These are phyloP conservation scores for Temnothorax nylanderi DNA, from an alignment of 1,140 invertebrate genomes.

Conservation along the genomic window DNA sequence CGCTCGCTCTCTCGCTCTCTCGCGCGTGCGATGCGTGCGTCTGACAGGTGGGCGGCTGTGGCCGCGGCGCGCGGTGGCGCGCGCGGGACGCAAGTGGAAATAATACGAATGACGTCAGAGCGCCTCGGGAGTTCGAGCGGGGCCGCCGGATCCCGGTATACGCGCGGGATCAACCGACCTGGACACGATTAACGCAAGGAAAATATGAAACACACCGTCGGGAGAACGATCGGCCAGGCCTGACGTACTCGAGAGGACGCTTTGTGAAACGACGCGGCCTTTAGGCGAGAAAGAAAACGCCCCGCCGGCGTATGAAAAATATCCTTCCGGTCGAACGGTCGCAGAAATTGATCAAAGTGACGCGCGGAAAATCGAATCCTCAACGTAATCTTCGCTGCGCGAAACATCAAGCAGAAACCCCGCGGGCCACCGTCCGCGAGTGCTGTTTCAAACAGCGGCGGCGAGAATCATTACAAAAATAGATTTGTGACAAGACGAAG, in stretches of 20 bases:
- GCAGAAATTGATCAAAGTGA: constrained; percentile 45
- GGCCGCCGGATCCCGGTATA: neutral
- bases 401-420: constrained; percentile 25
- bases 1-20: neutral
- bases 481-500: neutral
- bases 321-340: constrained; percentile 32
- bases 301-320: constrained; percentile 20
- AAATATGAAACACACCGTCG: constrained; percentile 64
- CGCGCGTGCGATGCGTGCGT: constrained; percentile 24
- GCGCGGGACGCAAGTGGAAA: constrained; percentile 33
- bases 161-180: constrained; percentile 9
- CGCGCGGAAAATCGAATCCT: constrained; percentile 21
- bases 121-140: constrained; percentile 44
- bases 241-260: neutral
- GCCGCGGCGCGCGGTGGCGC: neutral
- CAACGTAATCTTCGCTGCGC: constrained; percentile 36
- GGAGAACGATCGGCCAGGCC: neutral
- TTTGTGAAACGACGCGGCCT: constrained; percentile 26
- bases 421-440: neutral
- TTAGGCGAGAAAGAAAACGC: neutral
- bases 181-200: constrained; percentile 73
- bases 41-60: constrained; percentile 56
- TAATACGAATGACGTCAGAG: constrained; percentile 64
- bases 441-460: constrained; percentile 3
- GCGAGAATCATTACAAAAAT: neutral